A percentile compares a stretch with the other conserved stretches of the same genome.
Conservation (phyloP, 30 jellyfish, hydroid and myxozoan genomes). For the Aurelia aurita region DNA sequence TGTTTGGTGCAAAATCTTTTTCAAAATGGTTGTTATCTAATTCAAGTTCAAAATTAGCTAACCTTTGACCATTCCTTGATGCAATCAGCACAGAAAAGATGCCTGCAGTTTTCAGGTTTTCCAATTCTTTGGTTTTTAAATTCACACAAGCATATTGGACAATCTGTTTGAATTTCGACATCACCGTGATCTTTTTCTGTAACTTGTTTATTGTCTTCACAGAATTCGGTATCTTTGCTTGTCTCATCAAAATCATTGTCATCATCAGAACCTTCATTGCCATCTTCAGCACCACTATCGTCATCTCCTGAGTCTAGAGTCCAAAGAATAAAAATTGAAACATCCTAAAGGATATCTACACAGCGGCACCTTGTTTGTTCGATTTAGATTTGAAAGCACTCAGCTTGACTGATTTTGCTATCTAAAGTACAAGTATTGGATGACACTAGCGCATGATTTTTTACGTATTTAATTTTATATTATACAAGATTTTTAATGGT, state of each 20-base stretch:
- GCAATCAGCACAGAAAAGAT: conserved; percentile 81
- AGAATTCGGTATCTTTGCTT: not conserved
- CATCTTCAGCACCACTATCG: conserved; percentile 7
- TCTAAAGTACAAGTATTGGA: no score
- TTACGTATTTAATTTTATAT: no score
- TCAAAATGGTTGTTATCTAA: no score
- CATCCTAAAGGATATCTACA: not conserved
- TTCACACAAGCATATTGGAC: conserved; percentile 90
- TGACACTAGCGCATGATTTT: no score
- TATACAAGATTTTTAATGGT: no score
- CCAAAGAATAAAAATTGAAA: not conserved
- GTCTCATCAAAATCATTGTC: conserved; percentile 13
- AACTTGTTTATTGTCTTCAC: conserved; percentile 18
- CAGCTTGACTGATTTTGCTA: no score
- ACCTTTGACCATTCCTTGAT: conserved; percentile 96
- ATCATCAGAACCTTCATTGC: conserved; percentile 5
- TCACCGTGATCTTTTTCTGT: conserved; percentile 7
- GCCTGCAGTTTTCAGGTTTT: conserved; percentile 85
- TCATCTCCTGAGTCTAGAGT: not conserved
- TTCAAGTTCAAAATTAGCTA: no score
- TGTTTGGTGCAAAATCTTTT: no score
- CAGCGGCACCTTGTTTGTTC: no score
- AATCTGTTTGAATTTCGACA: conserved; percentile 28
- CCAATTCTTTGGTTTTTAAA: conserved; percentile 74
- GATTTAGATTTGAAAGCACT: no score